phyloP scores from a whole-genome alignment of 2,113 vertebrate species.

The Paracanthobrama guichenoti region DNA sequence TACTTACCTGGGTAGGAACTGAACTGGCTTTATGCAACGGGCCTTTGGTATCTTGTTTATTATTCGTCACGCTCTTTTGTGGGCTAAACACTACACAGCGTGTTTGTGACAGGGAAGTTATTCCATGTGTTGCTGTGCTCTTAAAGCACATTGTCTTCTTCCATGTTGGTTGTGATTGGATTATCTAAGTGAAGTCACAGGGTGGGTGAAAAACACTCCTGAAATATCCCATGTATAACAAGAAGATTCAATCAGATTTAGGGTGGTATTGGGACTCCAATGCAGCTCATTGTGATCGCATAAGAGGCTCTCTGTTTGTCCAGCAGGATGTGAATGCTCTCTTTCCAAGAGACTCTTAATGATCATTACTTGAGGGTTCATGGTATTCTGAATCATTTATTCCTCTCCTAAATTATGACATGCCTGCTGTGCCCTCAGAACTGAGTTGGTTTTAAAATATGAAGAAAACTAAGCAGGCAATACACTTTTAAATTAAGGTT shows the following conservation, averaged over 20 bases:
- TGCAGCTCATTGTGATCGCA: constrained; percentile 38
- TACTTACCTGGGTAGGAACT: too few species aligned
- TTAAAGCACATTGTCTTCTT: constrained; percentile 3
- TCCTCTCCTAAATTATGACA: not conserved
- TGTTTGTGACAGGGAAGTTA: too few species aligned
- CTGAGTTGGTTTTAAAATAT: not conserved
- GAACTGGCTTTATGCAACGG: too few species aligned
- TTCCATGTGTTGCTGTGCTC: not conserved
- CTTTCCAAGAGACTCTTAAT: constrained; percentile 40
- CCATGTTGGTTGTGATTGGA: constrained; percentile 40
- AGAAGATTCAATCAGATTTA: constrained; percentile 54
- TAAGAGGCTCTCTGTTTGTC: constrained; percentile 36
- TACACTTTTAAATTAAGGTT: not conserved
- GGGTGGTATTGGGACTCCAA: not conserved
- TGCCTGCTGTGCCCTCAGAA: not conserved
- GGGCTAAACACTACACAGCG: too few species aligned
- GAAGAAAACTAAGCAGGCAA: not conserved
- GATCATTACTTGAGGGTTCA: constrained; percentile 34
- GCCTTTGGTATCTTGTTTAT: too few species aligned
- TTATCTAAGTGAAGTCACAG: constrained; percentile 62
- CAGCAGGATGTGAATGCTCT: constrained; percentile 17
- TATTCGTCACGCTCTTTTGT: too few species aligned
- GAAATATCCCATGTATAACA: constrained; percentile 52
- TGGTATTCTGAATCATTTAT: constrained; percentile 42
- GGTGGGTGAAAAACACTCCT: constrained; percentile 50